Percentiles rank a stretch among this genome's conserved stretches.
Evolutionary conservation across 2,113 vertebrate genomes (phyloP).

Genomic region (Paratilapia polleni): DNA sequence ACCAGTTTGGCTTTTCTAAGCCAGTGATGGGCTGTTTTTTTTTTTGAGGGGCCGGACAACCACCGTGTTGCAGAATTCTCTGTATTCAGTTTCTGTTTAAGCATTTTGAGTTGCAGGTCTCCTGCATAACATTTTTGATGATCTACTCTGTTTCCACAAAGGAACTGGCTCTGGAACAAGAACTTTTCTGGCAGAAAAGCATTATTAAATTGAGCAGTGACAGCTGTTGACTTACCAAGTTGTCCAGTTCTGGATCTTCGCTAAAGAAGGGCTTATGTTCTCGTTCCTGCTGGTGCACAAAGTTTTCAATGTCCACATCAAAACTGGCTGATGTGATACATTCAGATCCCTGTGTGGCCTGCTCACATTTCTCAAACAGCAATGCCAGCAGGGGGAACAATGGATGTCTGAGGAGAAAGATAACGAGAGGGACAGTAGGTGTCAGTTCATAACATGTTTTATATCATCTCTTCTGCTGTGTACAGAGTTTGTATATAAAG

Average conservation of each 20-base stretch:
- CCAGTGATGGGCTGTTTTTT: no score
- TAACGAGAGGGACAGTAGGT: not conserved
- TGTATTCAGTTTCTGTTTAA: no score
- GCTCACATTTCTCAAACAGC: conserved; percentile 98
- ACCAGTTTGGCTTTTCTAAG: no score
- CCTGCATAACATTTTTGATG: no score
- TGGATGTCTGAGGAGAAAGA: conserved; percentile 86
- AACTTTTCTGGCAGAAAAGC: no score
- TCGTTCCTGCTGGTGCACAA: conserved; percentile 97
- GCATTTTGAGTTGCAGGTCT: no score
- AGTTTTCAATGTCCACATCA: conserved; percentile 98
- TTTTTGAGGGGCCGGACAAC: no score
- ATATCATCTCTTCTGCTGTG: not conserved
- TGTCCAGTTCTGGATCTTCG: conserved; percentile 96
- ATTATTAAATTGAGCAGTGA: no score
- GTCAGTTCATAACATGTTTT: not conserved
- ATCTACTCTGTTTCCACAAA: no score
- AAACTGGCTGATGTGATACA: conserved; percentile 99
- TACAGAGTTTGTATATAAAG: not conserved
- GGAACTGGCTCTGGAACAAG: no score
- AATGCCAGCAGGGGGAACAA: conserved; percentile 95
- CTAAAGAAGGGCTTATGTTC: conserved; percentile 99
- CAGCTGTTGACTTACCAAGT: conserved; percentile 84
- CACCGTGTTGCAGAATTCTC: no score
- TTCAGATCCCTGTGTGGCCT: conserved; percentile 97